Evolutionary conservation across 1,140 invertebrate species (phyloP), one percentile per base, ranked within the genome.

Genomic region (Archivesica marissinica): DNA sequence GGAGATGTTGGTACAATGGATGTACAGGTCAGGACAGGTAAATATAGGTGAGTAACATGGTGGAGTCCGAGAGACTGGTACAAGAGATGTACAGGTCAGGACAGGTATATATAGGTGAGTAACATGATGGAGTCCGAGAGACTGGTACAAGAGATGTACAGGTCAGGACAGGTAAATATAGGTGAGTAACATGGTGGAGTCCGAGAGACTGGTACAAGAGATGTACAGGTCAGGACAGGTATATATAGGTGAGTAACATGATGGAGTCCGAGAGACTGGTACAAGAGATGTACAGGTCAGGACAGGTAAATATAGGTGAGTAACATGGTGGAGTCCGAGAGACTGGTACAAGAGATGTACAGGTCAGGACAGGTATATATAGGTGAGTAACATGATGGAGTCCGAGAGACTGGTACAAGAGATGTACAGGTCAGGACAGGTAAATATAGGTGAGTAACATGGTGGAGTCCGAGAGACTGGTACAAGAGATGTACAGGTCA

Each of bases 311-410:
- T 85, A 95, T 96, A 70, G 91, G 94, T 0, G 94, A 93, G 54
- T 95, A 96, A 93, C 94, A 96, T 30, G 95, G 94, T 28, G 96
- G 95, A 15, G 95, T 95, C 30, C 95, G 96, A 89, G 88, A 90
- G 17, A 89, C 92, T 91, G 95, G 95, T 9, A 92, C 96, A 72
- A 87, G 90, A 54, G 96, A 95, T 7, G 92, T 96, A 44, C 91
- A 95, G 85, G 96, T 96, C 11, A 87, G 94, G 54, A 96, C 96
- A n/a, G 96, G 96, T 56, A 96, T 96, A 92, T 96, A 93, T 88
- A 93, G 94, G 94, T 94, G 86, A 38, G 54, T 52, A 44, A 33
- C n/a, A n/a, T n/a, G n/a, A n/a, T n/a, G n/a, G n/a, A n/a, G n/a
- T n/a, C n/a, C n/a, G n/a, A n/a, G n/a, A n/a, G n/a, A n/a, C n/a